Evolutionary conservation across 2,113 vertebrate species (phyloP).

Genomic region (Vicugna pacos): DNA sequence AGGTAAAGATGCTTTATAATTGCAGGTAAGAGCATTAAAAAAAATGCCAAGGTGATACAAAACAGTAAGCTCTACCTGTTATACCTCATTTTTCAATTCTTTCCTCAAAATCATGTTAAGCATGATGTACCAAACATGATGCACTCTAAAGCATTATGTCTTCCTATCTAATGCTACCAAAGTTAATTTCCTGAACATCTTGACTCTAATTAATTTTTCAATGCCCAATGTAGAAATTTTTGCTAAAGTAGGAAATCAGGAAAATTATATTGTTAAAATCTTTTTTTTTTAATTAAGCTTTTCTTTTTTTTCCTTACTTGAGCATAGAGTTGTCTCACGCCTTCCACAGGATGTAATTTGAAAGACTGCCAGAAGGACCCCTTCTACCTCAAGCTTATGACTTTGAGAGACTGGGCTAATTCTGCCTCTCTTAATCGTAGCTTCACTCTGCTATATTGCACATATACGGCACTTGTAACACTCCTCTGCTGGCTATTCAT

Average conservation of each 20-base stretch:
- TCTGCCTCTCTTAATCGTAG: constrained; percentile 5
- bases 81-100: constrained; percentile 12
- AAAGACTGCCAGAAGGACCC: not conserved
- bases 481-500: not conserved
- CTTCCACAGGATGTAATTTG: not conserved
- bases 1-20: not conserved
- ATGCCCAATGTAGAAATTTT: constrained; percentile 24
- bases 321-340: not conserved
- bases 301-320: not conserved
- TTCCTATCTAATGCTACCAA: constrained; percentile 49
- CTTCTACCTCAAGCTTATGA: not conserved
- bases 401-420: not conserved
- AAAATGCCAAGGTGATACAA: not conserved
- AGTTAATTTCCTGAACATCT: constrained; percentile 70
- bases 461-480: not conserved
- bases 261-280: constrained; percentile 25
- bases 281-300: not conserved
- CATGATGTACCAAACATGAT: not conserved
- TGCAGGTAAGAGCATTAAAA: not conserved
- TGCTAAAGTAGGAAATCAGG: constrained; percentile 28
- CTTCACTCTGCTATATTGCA: not conserved
- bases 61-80: not conserved
- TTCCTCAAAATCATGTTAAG: constrained; percentile 53
- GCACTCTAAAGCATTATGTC: not conserved
- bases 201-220: constrained; percentile 69